Base-by-base conservation (phyloP, 2,797 vertebrate genomes). In the Hylomyscus alleni region DNA sequence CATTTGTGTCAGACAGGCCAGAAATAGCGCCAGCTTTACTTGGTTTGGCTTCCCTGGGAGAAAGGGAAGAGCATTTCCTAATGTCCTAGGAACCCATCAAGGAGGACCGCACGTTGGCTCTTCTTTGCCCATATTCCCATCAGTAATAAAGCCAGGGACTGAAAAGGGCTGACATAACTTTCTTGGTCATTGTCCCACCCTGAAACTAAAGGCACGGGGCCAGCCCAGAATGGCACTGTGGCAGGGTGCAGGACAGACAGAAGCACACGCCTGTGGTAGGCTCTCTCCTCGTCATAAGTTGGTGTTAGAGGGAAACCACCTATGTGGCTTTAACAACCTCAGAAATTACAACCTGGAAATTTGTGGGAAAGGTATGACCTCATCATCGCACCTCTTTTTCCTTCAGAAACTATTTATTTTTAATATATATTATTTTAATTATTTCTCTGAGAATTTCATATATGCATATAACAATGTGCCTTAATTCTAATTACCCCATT, bases 341-440 rank as follows among this genome's bases (percentile, higher is more conserved):
- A 78, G 34, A 76, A 37, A n/a, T 78, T 89, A 60, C 29, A 87
- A 76, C 52, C 47, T 86, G 88, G 67, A 94, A n/a, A 40, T 65
- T 73, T 86, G n/a, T 91, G 40, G 60, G 60, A 89, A 67, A 82
- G 20, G 10, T 4, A 13, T 52, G 72, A 95, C 13, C 15, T 78
- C 67, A 13, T n/a, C 73, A 69, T 62, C 4, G 1, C 44, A 60
- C n/a, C n/a, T 0, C 5, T 22, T 78, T 93, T 73, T 54, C 47
- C 40, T 31, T 77, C 44, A 62, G 82, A 72, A 47, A 91, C 52
- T 24, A n/a, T 24, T 52, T 52, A n/a, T 52, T 69, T 69, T 26
- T 17, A 37, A 69, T 26, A 69, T 65, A 9, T 50, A 85, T n/a
- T 22, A 67, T 50, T 85, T 85, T n/a, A 52, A 52, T 69, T 69